Conservation (phyloP, 2,113 vertebrate genomes). For the Calyptommatus sinebrachiatus region DNA sequence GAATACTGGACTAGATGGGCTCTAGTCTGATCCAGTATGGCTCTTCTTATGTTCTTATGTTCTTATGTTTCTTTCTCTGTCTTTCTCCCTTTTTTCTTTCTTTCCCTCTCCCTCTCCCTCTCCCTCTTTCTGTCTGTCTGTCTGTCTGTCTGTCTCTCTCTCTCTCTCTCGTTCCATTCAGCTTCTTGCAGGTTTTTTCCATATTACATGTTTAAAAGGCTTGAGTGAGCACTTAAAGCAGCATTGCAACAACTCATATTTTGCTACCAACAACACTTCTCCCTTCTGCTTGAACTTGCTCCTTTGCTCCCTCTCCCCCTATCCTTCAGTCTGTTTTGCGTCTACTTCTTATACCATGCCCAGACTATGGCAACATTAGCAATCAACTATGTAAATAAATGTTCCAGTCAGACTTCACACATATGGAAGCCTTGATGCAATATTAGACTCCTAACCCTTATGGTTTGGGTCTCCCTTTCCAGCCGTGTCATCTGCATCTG, state of each 20-base stretch:
- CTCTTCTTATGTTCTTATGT: too few species aligned
- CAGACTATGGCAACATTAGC: constrained; percentile 43
- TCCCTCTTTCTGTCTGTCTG: too few species aligned
- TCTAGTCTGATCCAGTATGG: too few species aligned
- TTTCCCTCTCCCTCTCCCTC: too few species aligned
- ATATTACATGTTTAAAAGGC: neutral
- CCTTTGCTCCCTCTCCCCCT: neutral
- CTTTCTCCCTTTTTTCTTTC: too few species aligned
- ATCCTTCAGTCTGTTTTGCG: constrained; percentile 37
- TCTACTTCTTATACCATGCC: constrained; percentile 29
- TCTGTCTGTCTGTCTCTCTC: too few species aligned
- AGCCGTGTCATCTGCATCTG: constrained; percentile 32
- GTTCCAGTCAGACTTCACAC: neutral
- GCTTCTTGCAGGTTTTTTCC: neutral
- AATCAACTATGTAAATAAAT: constrained; percentile 33
- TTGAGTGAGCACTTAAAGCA: neutral
- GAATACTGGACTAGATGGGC: too few species aligned
- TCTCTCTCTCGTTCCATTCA: too few species aligned
- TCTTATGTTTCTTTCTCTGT: too few species aligned
- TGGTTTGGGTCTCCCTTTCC: constrained; percentile 3
- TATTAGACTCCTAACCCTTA: neutral
- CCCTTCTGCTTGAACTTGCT: constrained; percentile 20
- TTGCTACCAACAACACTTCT: neutral
- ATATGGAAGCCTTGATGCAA: neutral
- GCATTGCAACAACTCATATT: constrained; percentile 16